A percentile compares a stretch with the other conserved stretches of the same genome.
Evolutionary conservation across 2,797 vertebrate species (phyloP).

Genomic region (Catostomus latipinnis): DNA sequence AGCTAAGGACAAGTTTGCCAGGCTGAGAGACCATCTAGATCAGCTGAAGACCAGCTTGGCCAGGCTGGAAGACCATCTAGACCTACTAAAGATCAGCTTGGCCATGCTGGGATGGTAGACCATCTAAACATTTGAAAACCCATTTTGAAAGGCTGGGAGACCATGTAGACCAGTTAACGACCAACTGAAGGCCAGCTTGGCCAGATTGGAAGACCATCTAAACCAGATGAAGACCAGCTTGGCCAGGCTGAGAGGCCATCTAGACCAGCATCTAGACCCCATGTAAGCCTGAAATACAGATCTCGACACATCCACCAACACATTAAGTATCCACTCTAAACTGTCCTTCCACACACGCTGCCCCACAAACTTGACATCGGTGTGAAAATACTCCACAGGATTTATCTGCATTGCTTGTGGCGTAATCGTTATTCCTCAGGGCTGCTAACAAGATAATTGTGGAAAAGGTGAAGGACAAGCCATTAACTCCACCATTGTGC

Average conservation of each 20-base stretch:
- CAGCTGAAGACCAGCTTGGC: no score
- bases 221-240: no score
- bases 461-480: neutral
- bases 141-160: neutral
- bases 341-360: slow-evolving; percentile 1
- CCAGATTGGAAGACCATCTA: no score
- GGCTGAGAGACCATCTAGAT: no score
- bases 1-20: no score
- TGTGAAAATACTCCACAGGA: slow-evolving; percentile 9
- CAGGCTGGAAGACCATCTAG: no score
- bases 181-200: neutral
- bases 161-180: neutral
- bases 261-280: neutral
- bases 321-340: neutral
- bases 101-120: neutral
- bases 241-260: no score
- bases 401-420: neutral
- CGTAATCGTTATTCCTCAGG: neutral
- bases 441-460: neutral
- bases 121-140: no score
- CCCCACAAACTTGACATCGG: slow-evolving; percentile 11
- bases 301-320: slow-evolving; percentile 4
- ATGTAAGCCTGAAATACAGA: slow-evolving; percentile 27
- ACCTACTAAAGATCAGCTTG: no score
- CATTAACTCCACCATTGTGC: neutral